Conservation (phyloP, 2,888 invertebrate species). For the Furcula furcula region DNA sequence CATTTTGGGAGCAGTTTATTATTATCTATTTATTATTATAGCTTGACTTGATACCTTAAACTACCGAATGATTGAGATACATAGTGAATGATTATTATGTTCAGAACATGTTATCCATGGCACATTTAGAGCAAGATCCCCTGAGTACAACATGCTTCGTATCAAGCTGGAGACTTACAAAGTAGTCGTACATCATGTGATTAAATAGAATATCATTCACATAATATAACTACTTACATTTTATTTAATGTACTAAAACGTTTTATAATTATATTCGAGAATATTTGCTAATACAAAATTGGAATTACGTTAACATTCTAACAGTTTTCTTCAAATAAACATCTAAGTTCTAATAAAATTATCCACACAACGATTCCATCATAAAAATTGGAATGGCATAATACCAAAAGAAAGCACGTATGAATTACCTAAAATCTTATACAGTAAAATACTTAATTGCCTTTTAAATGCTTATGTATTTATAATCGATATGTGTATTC, state of each 20-base stretch:
- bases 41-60: slow-evolving; percentile 30
- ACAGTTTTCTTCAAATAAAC: slow-evolving; percentile 16
- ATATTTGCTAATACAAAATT: slow-evolving; percentile 8
- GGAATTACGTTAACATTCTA: slow-evolving; percentile 25
- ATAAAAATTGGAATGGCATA: neutral
- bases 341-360: neutral
- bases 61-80: slow-evolving; percentile 30
- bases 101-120: slow-evolving; percentile 26
- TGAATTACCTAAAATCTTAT: slow-evolving; percentile 8
- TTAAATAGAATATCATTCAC: neutral
- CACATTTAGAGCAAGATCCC: slow-evolving; percentile 35
- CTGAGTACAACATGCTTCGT: slow-evolving; percentile 32
- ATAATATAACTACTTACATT: neutral
- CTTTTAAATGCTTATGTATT: slow-evolving; percentile 18
- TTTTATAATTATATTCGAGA: slow-evolving; percentile 4
- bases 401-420: slow-evolving; percentile 19
- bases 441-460: slow-evolving; percentile 17
- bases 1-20: slow-evolving; percentile 23
- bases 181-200: neutral
- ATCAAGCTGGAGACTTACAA: slow-evolving; percentile 11
- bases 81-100: slow-evolving; percentile 20
- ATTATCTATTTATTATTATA: slow-evolving; percentile 17
- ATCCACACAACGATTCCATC: neutral
- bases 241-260: neutral
- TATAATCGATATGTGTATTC: slow-evolving; percentile 33